Evolutionary conservation across 2,113 vertebrate species (phyloP).

Genomic region (Lasiurus borealis): DNA sequence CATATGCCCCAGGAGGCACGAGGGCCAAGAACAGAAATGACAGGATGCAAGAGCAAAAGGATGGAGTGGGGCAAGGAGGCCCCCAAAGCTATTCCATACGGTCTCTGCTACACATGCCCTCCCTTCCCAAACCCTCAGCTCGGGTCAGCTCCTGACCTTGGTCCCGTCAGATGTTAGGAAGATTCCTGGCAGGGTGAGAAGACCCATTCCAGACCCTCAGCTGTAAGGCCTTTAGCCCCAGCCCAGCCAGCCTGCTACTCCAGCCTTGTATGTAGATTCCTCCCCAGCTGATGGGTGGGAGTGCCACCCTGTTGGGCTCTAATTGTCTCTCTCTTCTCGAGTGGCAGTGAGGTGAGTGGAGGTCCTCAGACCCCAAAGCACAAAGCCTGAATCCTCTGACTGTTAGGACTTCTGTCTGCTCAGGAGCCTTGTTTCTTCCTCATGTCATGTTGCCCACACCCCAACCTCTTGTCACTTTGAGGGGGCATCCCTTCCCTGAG

Average conservation of each 20-base stretch:
- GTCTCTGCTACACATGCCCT: background rate
- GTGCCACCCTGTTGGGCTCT: background rate
- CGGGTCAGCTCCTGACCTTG: slow-evolving; percentile 25
- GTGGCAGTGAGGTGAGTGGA: slow-evolving; percentile 67
- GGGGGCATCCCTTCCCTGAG: slow-evolving; percentile 75
- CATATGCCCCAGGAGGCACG: background rate
- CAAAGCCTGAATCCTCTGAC: background rate
- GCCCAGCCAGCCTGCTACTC: slow-evolving; percentile 4
- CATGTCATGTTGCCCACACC: background rate
- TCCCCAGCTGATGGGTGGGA: background rate
- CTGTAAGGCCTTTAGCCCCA: background rate
- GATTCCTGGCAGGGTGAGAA: background rate
- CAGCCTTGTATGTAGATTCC: background rate
- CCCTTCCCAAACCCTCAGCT: background rate
- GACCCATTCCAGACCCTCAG: background rate
- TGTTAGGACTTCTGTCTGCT: background rate
- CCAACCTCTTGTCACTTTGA: slow-evolving; percentile 34
- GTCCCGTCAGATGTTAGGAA: background rate
- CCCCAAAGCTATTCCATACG: background rate
- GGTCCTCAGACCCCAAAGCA: background rate
- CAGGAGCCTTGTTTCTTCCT: slow-evolving; percentile 20
- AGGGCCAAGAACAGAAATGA: slow-evolving; percentile 66
- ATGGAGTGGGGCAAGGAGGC: slow-evolving; percentile 30
- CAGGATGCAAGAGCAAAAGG: slow-evolving; percentile 59
- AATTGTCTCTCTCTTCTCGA: slow-evolving; percentile 58